phyloP scores from a whole-genome alignment of 92 coral and sea anemone genomes.

The Palythoa grandiflora region DNA sequence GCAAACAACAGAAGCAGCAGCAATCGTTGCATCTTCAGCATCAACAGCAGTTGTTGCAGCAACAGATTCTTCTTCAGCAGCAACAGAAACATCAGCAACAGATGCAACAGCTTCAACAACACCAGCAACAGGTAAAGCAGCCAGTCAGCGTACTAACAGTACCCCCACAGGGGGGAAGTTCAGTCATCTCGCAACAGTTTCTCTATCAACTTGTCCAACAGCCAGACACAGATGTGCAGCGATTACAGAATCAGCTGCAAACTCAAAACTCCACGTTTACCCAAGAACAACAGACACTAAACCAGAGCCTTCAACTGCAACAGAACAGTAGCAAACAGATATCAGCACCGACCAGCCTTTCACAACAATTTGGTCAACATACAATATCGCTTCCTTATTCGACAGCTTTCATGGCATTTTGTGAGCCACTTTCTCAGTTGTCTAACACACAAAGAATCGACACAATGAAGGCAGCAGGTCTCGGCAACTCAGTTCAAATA shows the following conservation, averaged over 20 bases:
- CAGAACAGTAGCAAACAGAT: constrained; percentile 54
- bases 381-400: constrained; percentile 78
- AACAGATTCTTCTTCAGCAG: constrained; percentile 51
- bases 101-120: constrained; percentile 61
- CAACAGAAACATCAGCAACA: constrained; percentile 56
- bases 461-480: constrained; percentile 52
- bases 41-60: constrained; percentile 50
- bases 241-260: constrained; percentile 38
- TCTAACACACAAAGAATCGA: constrained; percentile 67
- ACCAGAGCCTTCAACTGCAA: constrained; percentile 41
- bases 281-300: constrained; percentile 50
- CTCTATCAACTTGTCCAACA: constrained; percentile 73
- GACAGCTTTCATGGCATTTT: constrained; percentile 69
- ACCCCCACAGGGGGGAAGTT: constrained; percentile 42
- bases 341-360: constrained; percentile 53
- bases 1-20: constrained; percentile 40
- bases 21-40: constrained; percentile 58
- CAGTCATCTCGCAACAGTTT: constrained; percentile 55
- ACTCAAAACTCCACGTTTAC: constrained; percentile 50
- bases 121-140: constrained; percentile 64
- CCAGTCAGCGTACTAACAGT: constrained; percentile 75
- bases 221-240: constrained; percentile 63
- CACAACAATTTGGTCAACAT: constrained; percentile 73
- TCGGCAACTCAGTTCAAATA: constrained; percentile 65
- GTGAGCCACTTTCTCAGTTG: constrained; percentile 70